Evolutionary conservation across 2,888 invertebrate genomes (phyloP), one percentile per base, ranked within the genome.

Genomic region (Acronicta psi): DNA sequence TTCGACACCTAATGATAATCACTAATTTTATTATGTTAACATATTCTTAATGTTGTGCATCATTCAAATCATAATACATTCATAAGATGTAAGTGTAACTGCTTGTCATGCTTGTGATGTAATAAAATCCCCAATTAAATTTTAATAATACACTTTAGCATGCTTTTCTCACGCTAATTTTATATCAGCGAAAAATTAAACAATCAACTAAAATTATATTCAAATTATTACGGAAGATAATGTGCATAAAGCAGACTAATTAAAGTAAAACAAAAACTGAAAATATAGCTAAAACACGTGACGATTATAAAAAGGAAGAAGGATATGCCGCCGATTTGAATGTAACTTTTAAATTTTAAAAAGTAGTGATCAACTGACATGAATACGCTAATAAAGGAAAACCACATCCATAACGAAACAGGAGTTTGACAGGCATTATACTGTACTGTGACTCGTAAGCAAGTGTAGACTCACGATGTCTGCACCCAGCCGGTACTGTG

Each of bases 401-500:
- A 29, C 25, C 10, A 29, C 37, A 37, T 44, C 11, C 16, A 55
- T 55, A 38, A 13, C 23, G 5, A 45, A 36, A 13, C 29, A 25
- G 17, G 3, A 6, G 16, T 37, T 17, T 29, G 20, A 23, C 37
- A 57, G 36, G 13, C 43, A 37, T 47, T 9, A 11, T 41, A 14
- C 13, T 40, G 8, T 23, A 37, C 18, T 14, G 17, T 29, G 18
- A 40, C 17, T 42, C 36, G 42, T 43, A 43, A 70, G 45, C 23
- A 8, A 42, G 37, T 69, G 52, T 36, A 44, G 43, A 63, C 43
- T 23, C n/a, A 44, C 57, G 44, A 23, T 55, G 59, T 59, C 49
- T 69, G 61, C 65, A 69, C 46, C 61, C 53, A 80, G 73, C 75
- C 83, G 81, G 83, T 82, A 80, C 80, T 69, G 42, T 78, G 79